phyloP scores from a whole-genome alignment of 1,140 invertebrate genomes.

The Cylas formicarius region DNA sequence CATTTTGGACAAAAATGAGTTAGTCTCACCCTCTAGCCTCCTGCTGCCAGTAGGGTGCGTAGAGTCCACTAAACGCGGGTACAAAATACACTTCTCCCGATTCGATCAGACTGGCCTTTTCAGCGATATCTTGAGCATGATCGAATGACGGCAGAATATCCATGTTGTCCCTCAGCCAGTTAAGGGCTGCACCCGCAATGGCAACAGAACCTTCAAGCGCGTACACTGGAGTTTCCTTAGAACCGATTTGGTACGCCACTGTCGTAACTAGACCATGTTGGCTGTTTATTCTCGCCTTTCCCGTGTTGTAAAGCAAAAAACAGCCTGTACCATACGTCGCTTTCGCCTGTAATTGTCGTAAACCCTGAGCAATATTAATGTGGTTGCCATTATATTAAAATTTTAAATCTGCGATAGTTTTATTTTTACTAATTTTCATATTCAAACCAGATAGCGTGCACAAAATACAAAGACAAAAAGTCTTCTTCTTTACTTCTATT shows the following conservation, averaged over 20 bases:
- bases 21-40: conserved; percentile 54
- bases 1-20: conserved; percentile 6
- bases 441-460: no score
- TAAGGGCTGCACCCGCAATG: conserved; percentile 61
- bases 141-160: conserved; percentile 63
- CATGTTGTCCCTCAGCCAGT: conserved; percentile 88
- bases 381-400: no score
- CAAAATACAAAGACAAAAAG: no score
- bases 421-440: neutral
- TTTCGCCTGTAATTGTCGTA: no score
- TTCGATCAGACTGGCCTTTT: conserved; percentile 59
- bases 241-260: conserved; percentile 87
- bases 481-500: no score
- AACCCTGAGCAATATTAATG: no score
- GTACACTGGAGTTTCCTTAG: conserved; percentile 69
- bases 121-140: conserved; percentile 49
- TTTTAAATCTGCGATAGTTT: neutral
- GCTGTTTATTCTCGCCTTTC: conserved; percentile 54
- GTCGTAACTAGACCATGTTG: conserved; percentile 89
- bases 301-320: conserved; percentile 94
- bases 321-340: conserved; percentile 96
- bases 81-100: conserved; percentile 89
- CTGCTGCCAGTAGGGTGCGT: conserved; percentile 92
- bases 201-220: conserved; percentile 82
- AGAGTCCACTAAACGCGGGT: conserved; percentile 91